These are phyloP conservation scores for Campoplex nolae DNA, from an alignment of 2,888 invertebrate genomes.

Conservation along the genomic window DNA sequence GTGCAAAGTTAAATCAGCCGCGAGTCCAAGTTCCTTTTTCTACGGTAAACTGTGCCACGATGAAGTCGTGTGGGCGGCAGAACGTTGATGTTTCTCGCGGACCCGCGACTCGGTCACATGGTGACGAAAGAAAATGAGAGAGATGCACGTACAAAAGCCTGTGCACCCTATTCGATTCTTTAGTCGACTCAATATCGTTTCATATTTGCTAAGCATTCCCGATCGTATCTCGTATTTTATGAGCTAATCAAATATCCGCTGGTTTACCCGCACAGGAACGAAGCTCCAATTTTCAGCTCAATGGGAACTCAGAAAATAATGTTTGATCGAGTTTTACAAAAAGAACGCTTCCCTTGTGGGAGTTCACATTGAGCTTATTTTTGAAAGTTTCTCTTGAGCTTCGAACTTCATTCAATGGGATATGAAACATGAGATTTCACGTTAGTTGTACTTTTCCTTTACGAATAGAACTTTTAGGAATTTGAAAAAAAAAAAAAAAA, in stretches of 20 bases:
- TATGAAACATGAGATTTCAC: neutral
- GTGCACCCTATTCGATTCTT: slow-evolving; percentile 55
- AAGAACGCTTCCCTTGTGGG: too few relatives aligned
- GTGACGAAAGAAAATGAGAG: slow-evolving; percentile 20
- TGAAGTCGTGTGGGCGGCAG: slow-evolving; percentile 60
- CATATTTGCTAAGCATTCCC: slow-evolving; percentile 8
- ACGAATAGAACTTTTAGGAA: too few relatives aligned
- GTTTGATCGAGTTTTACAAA: too few relatives aligned
- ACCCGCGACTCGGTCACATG: slow-evolving; percentile 8
- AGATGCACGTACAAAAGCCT: slow-evolving; percentile 31
- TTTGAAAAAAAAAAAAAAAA: too few relatives aligned
- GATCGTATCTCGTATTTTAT: slow-evolving; percentile 2
- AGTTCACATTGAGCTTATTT: too few relatives aligned
- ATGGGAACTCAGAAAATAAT: neutral
- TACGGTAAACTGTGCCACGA: slow-evolving; percentile 63
- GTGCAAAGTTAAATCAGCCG: slow-evolving; percentile 25
- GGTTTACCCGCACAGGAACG: neutral
- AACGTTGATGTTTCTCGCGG: slow-evolving; percentile 55
- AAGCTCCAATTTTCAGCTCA: neutral
- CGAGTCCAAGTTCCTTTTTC: slow-evolving; percentile 40
- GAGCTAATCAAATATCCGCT: neutral
- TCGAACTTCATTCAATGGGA: too few relatives aligned
- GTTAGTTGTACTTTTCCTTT: too few relatives aligned
- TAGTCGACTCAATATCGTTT: slow-evolving; percentile 15
- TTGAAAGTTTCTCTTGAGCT: too few relatives aligned